These are phyloP conservation scores for Heliconius hewitsoni DNA, from an alignment of 1,140 invertebrate genomes.

Conservation along the genomic window DNA sequence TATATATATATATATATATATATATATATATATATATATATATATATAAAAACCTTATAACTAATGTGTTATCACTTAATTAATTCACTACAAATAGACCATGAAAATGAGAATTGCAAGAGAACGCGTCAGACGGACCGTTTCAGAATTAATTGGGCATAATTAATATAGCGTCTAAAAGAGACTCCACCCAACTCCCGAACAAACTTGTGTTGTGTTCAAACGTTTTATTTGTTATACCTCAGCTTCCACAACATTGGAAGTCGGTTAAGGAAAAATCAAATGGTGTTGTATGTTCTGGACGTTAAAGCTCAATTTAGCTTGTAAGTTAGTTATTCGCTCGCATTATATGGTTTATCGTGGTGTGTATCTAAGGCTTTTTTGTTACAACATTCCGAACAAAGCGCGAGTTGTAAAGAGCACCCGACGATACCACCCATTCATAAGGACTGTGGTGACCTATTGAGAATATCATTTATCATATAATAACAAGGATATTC, in stretches of 20 bases:
- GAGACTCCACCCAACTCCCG: constrained; percentile 74
- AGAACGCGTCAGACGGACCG: constrained; percentile 61
- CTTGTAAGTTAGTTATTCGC: constrained; percentile 17
- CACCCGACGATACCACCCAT: constrained; percentile 79
- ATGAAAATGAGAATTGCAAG: constrained; percentile 62
- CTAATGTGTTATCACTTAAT: constrained; percentile 46
- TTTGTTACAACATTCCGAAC: constrained; percentile 80
- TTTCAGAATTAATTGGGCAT: constrained; percentile 78
- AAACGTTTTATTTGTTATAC: constrained; percentile 71
- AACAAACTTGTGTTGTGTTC: constrained; percentile 58
- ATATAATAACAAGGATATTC: constrained; percentile 55
- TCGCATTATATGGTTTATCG: constrained; percentile 57
- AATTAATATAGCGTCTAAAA: constrained; percentile 79
- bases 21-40: too few relatives aligned
- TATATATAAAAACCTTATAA: constrained; percentile 21
- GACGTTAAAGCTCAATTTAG: constrained; percentile 44
- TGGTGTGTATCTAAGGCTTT: constrained; percentile 78
- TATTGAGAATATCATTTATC: constrained; percentile 72
- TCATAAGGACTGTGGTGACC: constrained; percentile 78
- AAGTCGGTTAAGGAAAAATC: constrained; percentile 16
- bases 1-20: too few relatives aligned
- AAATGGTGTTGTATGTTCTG: constrained; percentile 33
- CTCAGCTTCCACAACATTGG: constrained; percentile 33
- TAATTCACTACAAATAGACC: constrained; percentile 45
- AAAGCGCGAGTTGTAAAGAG: constrained; percentile 80